phyloP scores from a whole-genome alignment of 2,113 vertebrate genomes.

The Ochotona curzoniae region DNA sequence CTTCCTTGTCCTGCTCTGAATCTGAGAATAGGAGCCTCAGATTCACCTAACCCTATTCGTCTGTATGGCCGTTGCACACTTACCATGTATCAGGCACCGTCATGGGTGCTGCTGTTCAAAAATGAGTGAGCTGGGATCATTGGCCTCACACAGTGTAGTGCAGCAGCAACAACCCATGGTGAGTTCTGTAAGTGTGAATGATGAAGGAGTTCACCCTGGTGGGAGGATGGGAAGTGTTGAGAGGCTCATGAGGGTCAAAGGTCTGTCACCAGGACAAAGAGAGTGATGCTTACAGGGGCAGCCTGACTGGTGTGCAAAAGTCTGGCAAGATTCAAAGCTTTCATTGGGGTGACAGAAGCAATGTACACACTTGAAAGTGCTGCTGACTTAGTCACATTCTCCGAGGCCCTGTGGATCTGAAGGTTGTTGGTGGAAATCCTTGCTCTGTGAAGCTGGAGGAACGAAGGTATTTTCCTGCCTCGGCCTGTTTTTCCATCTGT shows the following conservation, averaged over 20 bases:
- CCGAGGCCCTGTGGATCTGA: background rate
- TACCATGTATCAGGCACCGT: background rate
- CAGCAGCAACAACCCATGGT: background rate
- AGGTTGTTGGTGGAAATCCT: background rate
- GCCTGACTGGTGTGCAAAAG: background rate
- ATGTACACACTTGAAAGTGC: background rate
- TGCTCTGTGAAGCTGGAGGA: background rate
- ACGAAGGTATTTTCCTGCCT: accelerated
- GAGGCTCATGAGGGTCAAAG: background rate
- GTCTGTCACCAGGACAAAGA: background rate
- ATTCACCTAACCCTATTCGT: background rate
- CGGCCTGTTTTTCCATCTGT: background rate
- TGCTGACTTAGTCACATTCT: background rate
- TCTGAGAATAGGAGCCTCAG: background rate
- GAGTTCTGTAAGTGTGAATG: background rate
- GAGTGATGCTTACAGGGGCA: background rate
- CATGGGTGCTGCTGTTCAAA: background rate
- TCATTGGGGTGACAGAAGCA: background rate
- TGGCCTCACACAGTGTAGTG: background rate
- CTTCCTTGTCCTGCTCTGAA: slow-evolving; percentile 28
- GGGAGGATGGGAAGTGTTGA: background rate
- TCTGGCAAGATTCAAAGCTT: background rate
- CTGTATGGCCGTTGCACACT: background rate
- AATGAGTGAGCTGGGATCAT: background rate
- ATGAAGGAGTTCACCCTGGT: background rate